Evolutionary conservation across 2,888 invertebrate species (phyloP), one percentile per base, ranked within the genome.

Genomic region (Ectropis crepuscularia): DNA sequence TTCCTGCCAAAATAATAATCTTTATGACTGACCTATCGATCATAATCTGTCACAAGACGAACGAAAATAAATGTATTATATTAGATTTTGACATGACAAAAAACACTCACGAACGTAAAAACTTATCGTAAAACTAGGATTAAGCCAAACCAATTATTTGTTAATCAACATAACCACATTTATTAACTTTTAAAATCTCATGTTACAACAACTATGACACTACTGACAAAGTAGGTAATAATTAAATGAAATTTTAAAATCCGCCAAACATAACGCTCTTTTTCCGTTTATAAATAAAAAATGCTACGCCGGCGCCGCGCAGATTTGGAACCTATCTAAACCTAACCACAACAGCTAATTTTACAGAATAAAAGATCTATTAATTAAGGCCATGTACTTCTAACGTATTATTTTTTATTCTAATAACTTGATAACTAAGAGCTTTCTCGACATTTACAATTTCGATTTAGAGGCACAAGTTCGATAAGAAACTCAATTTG

Each of bases 21-120:
- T 63, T 58, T 54, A 63, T 50, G 16, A 46, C 53, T 54, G 16
- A 58, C 63, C 58, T 49, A 54, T 58, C 53, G 41, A 63, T 63
- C 58, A 54, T 41, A 48, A 57, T 63, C 49, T 63, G 57, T 53
- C 53, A 63, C 37, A 49, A 48, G 11, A 41, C n/a, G 57, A 36
- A 42, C 48, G 42, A 42, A 48, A 48, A 53, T 7, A 47, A 53
- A 54, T 16, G 1, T 11, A 28, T 51, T 41, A 42, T 41, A 41
- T 28, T 12, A 46, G 45, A 54, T 46, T 54, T 10, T 16, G 41
- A 51, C 51, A 39, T 10, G 7, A 50, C 28, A 51, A 51, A 51
- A 51, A 28, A 51, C 8, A 8, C 8, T 16, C 10, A 5, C 11
- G 50, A 2, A 37, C 37, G 8, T 5, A 16, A 47, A 55, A 55